phyloP scores from a whole-genome alignment of 2,888 invertebrate species.

The Mythimna albipuncta region DNA sequence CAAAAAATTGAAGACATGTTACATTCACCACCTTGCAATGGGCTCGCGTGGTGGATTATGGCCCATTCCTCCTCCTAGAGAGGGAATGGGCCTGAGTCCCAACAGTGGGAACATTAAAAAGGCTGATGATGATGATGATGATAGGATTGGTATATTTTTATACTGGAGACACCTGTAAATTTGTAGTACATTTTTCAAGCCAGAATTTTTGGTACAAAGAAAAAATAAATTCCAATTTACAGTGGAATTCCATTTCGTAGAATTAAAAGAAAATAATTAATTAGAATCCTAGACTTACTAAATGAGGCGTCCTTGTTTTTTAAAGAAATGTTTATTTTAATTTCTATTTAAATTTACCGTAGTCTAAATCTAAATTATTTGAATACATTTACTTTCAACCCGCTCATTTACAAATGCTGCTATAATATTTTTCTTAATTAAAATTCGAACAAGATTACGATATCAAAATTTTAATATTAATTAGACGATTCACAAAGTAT shows the following conservation, averaged over 20 bases:
- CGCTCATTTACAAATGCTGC: constrained; percentile 21
- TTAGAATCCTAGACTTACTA: constrained; percentile 36
- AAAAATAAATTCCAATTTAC: constrained; percentile 13
- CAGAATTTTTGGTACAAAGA: constrained; percentile 4
- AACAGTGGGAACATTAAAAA: no score
- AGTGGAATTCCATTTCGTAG: constrained; percentile 19
- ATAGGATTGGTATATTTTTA: neutral
- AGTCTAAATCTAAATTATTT: constrained; percentile 14
- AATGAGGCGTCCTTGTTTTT: constrained; percentile 28
- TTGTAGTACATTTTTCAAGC: neutral
- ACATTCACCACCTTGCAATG: no score
- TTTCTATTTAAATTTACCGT: constrained; percentile 5
- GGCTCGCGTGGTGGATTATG: no score
- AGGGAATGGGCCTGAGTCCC: no score
- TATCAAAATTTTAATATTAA: neutral
- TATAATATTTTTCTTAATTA: neutral
- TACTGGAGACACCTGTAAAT: no score
- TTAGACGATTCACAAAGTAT: neutral
- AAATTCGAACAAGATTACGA: neutral
- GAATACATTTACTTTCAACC: constrained; percentile 9
- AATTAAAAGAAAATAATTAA: constrained; percentile 44
- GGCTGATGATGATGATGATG: no score
- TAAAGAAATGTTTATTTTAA: constrained; percentile 43
- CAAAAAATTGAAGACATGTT: no score
- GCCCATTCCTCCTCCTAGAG: no score